A percentile compares a stretch with the other conserved stretches of the same genome.
These are phyloP conservation scores for Vidua chalybeata DNA, from an alignment of 2,113 vertebrate species.

Conservation along the genomic window DNA sequence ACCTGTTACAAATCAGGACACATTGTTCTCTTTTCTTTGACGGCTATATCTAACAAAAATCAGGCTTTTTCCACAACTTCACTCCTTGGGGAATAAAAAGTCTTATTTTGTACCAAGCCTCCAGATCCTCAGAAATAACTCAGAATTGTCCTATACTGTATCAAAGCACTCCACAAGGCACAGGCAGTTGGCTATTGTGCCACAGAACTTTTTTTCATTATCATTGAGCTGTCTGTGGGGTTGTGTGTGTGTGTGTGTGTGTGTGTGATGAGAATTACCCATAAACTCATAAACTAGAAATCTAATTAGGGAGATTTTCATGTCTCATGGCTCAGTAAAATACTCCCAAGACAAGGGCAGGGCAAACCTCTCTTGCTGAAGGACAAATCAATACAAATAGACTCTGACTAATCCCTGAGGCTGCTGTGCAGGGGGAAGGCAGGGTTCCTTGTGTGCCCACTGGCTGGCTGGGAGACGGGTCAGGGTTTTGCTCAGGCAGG, in stretches of 20 bases:
- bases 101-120: background rate
- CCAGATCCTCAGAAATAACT: background rate
- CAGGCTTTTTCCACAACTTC: background rate
- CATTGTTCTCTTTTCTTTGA: background rate
- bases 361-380: background rate
- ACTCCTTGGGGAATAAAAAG: background rate
- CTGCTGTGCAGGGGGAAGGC: background rate
- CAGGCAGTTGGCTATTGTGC: background rate
- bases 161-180: background rate
- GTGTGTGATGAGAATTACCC: background rate
- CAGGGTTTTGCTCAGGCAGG: slow-evolving; percentile 61
- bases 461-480: background rate
- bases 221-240: background rate
- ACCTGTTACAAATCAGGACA: background rate
- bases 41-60: background rate
- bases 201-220: background rate
- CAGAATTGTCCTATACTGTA: background rate
- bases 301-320: slow-evolving; percentile 31
- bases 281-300: background rate
- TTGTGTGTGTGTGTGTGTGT: no score
- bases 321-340: background rate
- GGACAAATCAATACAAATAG: background rate
- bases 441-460: background rate
- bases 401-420: background rate
- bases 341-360: background rate